phyloP scores from a whole-genome alignment of 2,888 invertebrate species.

The Diarsia mendica region DNA sequence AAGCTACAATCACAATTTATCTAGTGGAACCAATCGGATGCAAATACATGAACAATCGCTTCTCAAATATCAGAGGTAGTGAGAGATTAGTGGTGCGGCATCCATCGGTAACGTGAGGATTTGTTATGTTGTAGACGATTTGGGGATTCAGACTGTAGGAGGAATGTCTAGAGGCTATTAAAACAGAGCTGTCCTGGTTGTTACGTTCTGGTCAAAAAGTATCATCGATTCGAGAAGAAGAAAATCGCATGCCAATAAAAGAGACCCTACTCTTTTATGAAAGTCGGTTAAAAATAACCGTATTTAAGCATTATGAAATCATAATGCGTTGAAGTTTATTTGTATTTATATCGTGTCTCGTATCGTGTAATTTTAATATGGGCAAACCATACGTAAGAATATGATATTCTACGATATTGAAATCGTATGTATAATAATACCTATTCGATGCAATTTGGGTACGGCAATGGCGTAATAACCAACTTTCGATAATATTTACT shows the following conservation, averaged over 20 bases:
- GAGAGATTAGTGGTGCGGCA: conserved; percentile 52
- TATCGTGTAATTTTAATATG: too few species aligned
- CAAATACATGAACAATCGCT: conserved; percentile 48
- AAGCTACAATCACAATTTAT: neutral
- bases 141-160: neutral
- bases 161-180: neutral
- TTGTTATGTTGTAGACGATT: conserved; percentile 40
- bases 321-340: neutral
- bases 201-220: neutral
- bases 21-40: conserved; percentile 19
- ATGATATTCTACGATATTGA: neutral
- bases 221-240: neutral
- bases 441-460: too few species aligned
- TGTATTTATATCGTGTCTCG: too few species aligned
- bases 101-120: conserved; percentile 58
- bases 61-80: conserved; percentile 52
- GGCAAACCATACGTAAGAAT: too few species aligned
- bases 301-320: too few species aligned
- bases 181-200: neutral
- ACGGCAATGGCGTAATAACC: too few species aligned
- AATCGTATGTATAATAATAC: neutral
- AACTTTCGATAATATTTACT: too few species aligned
- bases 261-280: too few species aligned
- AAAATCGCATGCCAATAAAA: neutral
- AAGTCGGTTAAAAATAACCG: too few species aligned